These are phyloP conservation scores for Chymomyza caudatula DNA, from an alignment of 2,888 invertebrate species.

Conservation along the genomic window DNA sequence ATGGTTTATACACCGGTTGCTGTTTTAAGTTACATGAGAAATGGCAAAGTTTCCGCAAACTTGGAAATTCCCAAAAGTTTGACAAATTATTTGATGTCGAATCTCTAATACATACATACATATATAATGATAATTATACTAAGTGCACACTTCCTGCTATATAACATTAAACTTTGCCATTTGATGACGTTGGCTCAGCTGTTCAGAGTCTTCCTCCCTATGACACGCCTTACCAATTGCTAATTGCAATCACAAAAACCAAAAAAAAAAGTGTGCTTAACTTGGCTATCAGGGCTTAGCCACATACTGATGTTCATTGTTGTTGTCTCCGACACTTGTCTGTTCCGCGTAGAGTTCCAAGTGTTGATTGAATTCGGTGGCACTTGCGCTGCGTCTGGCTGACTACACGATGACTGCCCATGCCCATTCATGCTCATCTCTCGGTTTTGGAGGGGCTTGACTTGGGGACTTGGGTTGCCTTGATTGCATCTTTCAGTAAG, in stretches of 20 bases:
- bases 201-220: not conserved
- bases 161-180: constrained; percentile 69
- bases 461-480: constrained; percentile 16
- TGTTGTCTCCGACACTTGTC: constrained; percentile 58
- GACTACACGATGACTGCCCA: not conserved
- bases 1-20: too few species aligned
- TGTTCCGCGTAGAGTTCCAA: constrained; percentile 61
- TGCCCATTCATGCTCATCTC: not conserved
- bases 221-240: constrained; percentile 23
- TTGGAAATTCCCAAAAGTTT: too few species aligned
- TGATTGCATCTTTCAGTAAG: constrained; percentile 55
- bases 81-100: not conserved
- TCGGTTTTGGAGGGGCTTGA: not conserved
- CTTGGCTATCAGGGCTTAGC: constrained; percentile 46
- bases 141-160: constrained; percentile 58
- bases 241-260: constrained; percentile 58
- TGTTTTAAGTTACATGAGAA: too few species aligned
- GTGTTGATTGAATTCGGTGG: constrained; percentile 73
- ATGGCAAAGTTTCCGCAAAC: too few species aligned
- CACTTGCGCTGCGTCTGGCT: constrained; percentile 38
- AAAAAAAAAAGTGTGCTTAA: constrained; percentile 19
- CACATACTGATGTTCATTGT: constrained; percentile 31
- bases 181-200: constrained; percentile 26
- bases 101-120: not conserved
- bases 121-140: constrained; percentile 37